Base-by-base conservation (phyloP, 2,113 vertebrate genomes). In the Ia io region DNA sequence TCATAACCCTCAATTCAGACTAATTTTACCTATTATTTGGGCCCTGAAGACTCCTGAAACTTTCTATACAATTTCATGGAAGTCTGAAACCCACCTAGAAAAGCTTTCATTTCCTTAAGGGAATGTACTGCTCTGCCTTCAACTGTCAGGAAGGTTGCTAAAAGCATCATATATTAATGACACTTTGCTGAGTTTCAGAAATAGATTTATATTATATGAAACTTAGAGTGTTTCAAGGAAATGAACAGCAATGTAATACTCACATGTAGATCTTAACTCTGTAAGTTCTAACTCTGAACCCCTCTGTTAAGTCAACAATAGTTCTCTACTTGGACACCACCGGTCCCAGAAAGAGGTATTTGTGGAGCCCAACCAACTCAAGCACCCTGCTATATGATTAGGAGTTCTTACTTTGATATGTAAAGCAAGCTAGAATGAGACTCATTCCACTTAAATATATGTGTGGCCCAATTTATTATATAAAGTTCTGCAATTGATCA, bases 131-230 rank as follows among this genome's bases (percentile, higher is more conserved):
- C 67, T 96, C 85, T 96, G 40, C 32, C 70, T 91, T 92, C 77
- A 40, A 56, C 84, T 4, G 4, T 84, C 87, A 90, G 74, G 22
- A 85, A 96, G 16, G 9, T 85, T 74, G 79, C 84, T 90, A 78
- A 91, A 92, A 94, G 22, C 28, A 87, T 92, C 69, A 59, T 74
- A 49, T 88, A 79, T 69, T 95, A 94, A 91, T 92, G 84, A 85
- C 69, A 96, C 20, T 67, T 84, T 9, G n/a, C 37, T 88, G 37
- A 77, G 84, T 87, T 94, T 94, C 88, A 76, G 51, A 96, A 95
- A 95, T 83, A 95, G 76, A 65, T 84, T 90, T 90, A 93, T 63
- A 82, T 78, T 93, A 82, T 71, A 85, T 82, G 95, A 90, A 93
- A 84, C 37, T 47, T 70, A 63, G 70, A 67, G 8, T 61, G 7